Base-by-base conservation (phyloP, 2,797 vertebrate species). In the Phataginus tricuspis region DNA sequence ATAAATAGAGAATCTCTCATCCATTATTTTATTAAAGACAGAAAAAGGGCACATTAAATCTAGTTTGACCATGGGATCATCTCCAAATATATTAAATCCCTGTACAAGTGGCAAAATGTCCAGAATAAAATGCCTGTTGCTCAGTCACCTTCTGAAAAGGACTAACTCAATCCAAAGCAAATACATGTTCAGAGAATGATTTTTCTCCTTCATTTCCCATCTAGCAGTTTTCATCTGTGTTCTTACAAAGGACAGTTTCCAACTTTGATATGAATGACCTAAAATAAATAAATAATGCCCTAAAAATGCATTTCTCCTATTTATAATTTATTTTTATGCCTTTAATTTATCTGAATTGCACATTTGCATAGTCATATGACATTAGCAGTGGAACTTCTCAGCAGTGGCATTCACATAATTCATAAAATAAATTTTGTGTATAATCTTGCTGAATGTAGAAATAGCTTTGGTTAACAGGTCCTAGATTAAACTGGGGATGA, bases 271-370 rank as follows among this genome's bases (percentile, higher is more conserved):
- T 0, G 25, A 95, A 57, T 82, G 57, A 63, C 21, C 34, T 84
- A 42, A 94, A 91, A 91, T 61, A 84, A 90, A 94, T 69, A 94
- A 77, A 75, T 8, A 66, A 13, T 45, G 3, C 15, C 66, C 29
- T 77, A 72, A 84, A 77, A 82, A 78, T 66, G 13, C 83, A 57
- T 89, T 75, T 91, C 14, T 82, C 9, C 29, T 15, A 83, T 92
- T 31, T 51, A 59, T 27, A 55, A 78, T 69, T 93, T 96, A 29
- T 89, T 86, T 86, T n/a, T 82, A 77, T 92, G 51, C 11, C 9
- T 94, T 91, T 91, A 92, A 91, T 90, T 89, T 87, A 77, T 75
- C 45, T 91, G 57, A 86, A 92, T 79, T n/a, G 42, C 82, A 72
- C 23, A 82, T 96, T 95, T 94, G 23, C 83, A 83, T 91, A 82